Evolutionary conservation across 2,797 vertebrate species (phyloP), one percentile per base, ranked within the genome.

Genomic region (Ibycter americanus): DNA sequence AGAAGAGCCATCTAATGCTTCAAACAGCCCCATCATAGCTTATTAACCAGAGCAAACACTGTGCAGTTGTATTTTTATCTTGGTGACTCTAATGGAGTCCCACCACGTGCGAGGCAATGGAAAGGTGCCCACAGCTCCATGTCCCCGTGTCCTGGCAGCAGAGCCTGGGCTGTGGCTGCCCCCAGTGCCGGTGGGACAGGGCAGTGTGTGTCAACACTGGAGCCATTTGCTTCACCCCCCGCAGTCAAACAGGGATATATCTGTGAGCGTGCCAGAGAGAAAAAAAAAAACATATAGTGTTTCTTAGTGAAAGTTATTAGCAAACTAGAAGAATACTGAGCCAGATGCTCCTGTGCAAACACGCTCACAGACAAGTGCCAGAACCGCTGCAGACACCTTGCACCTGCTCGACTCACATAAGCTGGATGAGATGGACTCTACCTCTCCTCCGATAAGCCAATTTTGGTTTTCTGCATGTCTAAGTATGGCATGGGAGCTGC

Each of bases 61-160:
- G 56, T 1, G 54, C 77, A 49, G 78, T n/a, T 81, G 49, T n/a
- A 19, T 79, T 91, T 89, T 92, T 73, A 38, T 70, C 74, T 36
- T 8, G 36, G 54, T 47, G 89, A 44, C 58, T 61, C 81, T 54
- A 12, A 62, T 10, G 58, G 76, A 87, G 51, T 32, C 31, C 52
- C 70, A 20, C 8, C 3, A 1, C 1, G 3, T 10, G 20, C 0
- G 0, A 36, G 49, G 46, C 15, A 3, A 4, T 0, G 6, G 40
- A 46, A 82, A 58, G 63, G 55, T n/a, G 62, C 46, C 61, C 89
- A 6, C 2, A 2, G 47, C 44, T 36, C 59, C 2, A 0, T 3
- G 36, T 36, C 40, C n/a, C 76, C 55, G 1, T 0, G 7, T 20
- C 58, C 79, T 32, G 54, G 18, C 5, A 6, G 34, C 1, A 9